A percentile compares a stretch with the other conserved stretches of the same genome.
Evolutionary conservation across 2,888 invertebrate genomes (phyloP).

Genomic region (Andrena dorsata): DNA sequence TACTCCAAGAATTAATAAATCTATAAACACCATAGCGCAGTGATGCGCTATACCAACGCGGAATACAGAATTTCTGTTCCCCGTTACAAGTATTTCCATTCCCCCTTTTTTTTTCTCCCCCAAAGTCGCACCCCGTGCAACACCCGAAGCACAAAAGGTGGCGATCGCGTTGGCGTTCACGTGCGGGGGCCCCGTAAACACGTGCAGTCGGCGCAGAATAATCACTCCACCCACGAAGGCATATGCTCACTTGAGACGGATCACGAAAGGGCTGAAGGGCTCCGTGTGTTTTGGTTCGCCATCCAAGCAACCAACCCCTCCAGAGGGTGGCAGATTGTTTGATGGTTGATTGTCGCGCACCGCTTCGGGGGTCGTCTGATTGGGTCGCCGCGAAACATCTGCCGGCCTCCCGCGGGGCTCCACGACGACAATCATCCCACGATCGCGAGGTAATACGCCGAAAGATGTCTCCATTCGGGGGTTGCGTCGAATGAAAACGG

Average conservation of each 20-base stretch:
- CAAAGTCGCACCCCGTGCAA: not conserved
- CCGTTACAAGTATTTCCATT: not conserved
- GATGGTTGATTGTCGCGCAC: slow-evolving; percentile 84
- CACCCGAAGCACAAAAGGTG: slow-evolving; percentile 36
- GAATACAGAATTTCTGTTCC: no score
- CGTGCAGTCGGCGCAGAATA: slow-evolving; percentile 68
- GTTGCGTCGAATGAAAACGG: slow-evolving; percentile 66
- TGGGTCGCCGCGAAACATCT: slow-evolving; percentile 85
- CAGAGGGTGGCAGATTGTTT: slow-evolving; percentile 83
- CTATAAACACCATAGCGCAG: no score
- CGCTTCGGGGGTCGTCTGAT: slow-evolving; percentile 84
- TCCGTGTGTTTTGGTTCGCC: slow-evolving; percentile 74
- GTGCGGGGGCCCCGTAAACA: slow-evolving; percentile 5
- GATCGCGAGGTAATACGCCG: slow-evolving; percentile 84
- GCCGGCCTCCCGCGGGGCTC: slow-evolving; percentile 84
- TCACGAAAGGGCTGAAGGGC: slow-evolving; percentile 72
- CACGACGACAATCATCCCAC: slow-evolving; percentile 83
- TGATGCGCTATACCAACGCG: no score
- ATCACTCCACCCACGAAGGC: slow-evolving; percentile 81
- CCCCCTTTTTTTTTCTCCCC: not conserved
- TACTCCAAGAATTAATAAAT: no score
- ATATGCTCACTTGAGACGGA: slow-evolving; percentile 80
- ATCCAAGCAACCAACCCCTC: slow-evolving; percentile 70
- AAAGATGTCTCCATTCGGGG: slow-evolving; percentile 82
- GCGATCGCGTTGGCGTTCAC: slow-evolving; percentile 14